A percentile compares a stretch with the other conserved stretches of the same genome.
Evolutionary conservation across 2,888 invertebrate genomes (phyloP).

Genomic region (Dermolepida albohirtum): DNA sequence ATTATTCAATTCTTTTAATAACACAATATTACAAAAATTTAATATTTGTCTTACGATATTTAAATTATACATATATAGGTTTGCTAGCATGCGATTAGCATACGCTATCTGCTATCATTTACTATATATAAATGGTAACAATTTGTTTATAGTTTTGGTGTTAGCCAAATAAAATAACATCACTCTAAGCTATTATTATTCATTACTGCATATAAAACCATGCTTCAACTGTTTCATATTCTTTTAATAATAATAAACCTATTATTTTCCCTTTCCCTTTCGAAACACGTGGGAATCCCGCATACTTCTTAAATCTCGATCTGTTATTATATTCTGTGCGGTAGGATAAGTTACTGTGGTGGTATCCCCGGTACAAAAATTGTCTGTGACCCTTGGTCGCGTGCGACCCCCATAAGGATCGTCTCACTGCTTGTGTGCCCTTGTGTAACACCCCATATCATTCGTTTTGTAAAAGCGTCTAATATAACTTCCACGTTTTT

Average conservation of each 20-base stretch:
- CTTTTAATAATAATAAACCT: slow-evolving; percentile 12
- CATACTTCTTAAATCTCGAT: slow-evolving; percentile 47
- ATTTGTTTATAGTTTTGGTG: too few species aligned
- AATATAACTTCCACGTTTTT: slow-evolving; percentile 44
- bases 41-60: too few species aligned
- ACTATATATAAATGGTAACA: too few species aligned
- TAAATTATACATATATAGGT: too few species aligned
- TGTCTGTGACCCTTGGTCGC: slow-evolving; percentile 52
- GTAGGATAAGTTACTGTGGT: slow-evolving; percentile 7
- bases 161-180: not conserved
- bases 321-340: slow-evolving; percentile 9
- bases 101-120: too few species aligned
- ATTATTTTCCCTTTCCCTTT: slow-evolving; percentile 17
- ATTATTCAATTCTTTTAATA: too few species aligned
- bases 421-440: slow-evolving; percentile 18
- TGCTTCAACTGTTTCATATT: slow-evolving; percentile 15
- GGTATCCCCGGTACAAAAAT: slow-evolving; percentile 29
- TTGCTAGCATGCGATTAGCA: too few species aligned
- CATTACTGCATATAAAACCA: not conserved
- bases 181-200: not conserved
- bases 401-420: slow-evolving; percentile 55
- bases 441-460: slow-evolving; percentile 28
- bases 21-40: too few species aligned
- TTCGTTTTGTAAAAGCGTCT: slow-evolving; percentile 37
- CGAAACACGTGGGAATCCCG: slow-evolving; percentile 50